phyloP scores from a whole-genome alignment of 2,797 vertebrate genomes.

The Garrulus glandarius region DNA sequence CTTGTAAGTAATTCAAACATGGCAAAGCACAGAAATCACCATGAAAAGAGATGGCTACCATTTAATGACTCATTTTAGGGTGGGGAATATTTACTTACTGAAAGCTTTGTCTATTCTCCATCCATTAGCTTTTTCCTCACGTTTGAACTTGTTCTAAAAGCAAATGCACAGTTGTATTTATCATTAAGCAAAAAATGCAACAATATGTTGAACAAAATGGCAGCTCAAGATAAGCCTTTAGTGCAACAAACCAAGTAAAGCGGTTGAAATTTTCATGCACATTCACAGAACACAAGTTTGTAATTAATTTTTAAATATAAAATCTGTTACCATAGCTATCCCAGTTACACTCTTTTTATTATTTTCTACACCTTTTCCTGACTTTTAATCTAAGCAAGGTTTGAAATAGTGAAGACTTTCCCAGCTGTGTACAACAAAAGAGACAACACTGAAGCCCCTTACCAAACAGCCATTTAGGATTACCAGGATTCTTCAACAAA shows the following conservation, averaged over 20 bases:
- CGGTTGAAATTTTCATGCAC: neutral
- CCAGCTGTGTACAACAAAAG: neutral
- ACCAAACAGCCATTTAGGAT: neutral
- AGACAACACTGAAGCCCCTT: neutral
- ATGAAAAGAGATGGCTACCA: neutral
- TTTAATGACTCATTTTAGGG: neutral
- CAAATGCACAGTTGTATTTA: conserved; percentile 3
- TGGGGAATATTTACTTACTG: conserved; percentile 79
- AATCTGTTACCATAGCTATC: neutral
- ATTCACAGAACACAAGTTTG: neutral
- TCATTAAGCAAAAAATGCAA: neutral
- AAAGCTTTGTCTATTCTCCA: conserved; percentile 99
- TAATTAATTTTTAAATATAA: neutral
- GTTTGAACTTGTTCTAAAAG: conserved; percentile 97
- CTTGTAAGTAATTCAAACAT: neutral
- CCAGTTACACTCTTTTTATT: neutral
- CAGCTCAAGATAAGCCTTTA: neutral
- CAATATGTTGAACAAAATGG: neutral
- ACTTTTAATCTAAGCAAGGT: neutral
- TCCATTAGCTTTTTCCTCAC: conserved; percentile 88
- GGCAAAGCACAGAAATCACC: neutral
- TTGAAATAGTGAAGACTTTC: neutral
- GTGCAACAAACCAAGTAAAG: neutral
- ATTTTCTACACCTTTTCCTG: neutral
- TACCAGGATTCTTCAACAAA: neutral